Conservation (phyloP, 2,888 invertebrate genomes). For the Pogonocherus hispidulus region DNA sequence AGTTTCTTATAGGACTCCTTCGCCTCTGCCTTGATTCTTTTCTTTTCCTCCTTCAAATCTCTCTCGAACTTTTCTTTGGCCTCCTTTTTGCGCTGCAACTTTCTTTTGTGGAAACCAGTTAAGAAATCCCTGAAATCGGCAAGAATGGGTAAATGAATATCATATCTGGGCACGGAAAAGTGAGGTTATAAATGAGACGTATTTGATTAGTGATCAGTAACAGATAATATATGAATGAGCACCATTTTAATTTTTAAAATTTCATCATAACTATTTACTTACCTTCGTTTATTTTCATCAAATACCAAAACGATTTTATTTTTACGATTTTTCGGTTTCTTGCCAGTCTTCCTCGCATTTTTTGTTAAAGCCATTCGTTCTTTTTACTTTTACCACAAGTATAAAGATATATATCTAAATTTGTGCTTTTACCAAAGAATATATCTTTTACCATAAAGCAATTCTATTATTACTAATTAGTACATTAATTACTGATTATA, state of each 20-base stretch:
- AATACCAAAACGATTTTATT: slow-evolving; percentile 73
- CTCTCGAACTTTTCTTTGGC: slow-evolving; percentile 81
- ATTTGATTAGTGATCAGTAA: too few species aligned
- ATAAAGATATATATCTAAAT: too few species aligned
- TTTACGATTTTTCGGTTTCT: slow-evolving; percentile 68
- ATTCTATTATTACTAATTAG: too few species aligned
- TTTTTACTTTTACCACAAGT: too few species aligned
- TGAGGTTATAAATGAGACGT: slow-evolving; percentile 31
- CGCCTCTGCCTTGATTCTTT: slow-evolving; percentile 82
- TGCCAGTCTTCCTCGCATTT: slow-evolving; percentile 34
- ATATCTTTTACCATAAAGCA: too few species aligned
- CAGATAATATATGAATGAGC: too few species aligned
- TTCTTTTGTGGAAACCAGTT: slow-evolving; percentile 86
- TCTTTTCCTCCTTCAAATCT: slow-evolving; percentile 82
- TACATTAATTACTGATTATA: too few species aligned
- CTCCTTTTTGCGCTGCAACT: slow-evolving; percentile 81
- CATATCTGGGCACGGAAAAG: slow-evolving; percentile 24
- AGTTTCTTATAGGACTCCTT: slow-evolving; percentile 81
- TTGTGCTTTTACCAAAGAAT: too few species aligned
- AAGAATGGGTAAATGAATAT: not conserved
- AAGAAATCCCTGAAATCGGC: slow-evolving; percentile 77
- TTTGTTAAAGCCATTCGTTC: too few species aligned
- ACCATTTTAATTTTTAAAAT: too few species aligned
- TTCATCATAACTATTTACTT: slow-evolving; percentile 50
- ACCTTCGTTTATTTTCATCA: slow-evolving; percentile 75